Evolutionary conservation across 2,888 invertebrate genomes (phyloP), one percentile per base, ranked within the genome.

Genomic region (Gisinianus flammeolus): DNA sequence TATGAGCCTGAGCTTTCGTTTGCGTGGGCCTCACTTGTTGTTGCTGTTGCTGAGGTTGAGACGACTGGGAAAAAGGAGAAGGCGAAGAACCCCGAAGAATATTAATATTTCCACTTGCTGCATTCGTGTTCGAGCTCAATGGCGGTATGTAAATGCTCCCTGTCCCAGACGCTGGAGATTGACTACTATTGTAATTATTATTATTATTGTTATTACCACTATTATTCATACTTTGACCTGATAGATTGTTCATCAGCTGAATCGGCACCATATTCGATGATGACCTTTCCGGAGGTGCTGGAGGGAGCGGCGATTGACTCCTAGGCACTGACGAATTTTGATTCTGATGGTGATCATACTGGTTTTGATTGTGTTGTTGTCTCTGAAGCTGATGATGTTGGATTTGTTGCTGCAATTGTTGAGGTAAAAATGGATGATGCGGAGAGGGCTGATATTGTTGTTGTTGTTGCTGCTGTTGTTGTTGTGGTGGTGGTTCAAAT

Each of bases 151-250:
- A 82, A 79, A 83, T 79, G 30, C 79, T 79, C 24, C 81, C 82
- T 5, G 81, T 81, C 6, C 82, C 79, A 12, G 73, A 26, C n/a
- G 62, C 16, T 19, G 12, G 16, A 16, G 44, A 44, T 16, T 44
- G 12, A 44, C 44, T 44, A 44, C 44, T 44, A 44, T 2, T 44
- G 19, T 6, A 8, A 35, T 35, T 8, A 35, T 35, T 8, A 35
- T 35, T 35, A 35, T 35, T 8, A 35, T 35, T 6, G 19, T 44
- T 44, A 44, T 44, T 44, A 2, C 19, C 1, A 44, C 19, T 44
- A 44, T 44, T 44, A 44, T 6, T 44, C 2, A 2, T 44, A 81
- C 81, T 86, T 87, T 79, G 86, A 85, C 84, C 33, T 2, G 67
- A 19, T 4, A 67, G 33, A 35, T 67, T 67, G 30, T 67, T 67